Evolutionary conservation across 2,797 vertebrate species (phyloP).

Genomic region (Lerista edwardsae): DNA sequence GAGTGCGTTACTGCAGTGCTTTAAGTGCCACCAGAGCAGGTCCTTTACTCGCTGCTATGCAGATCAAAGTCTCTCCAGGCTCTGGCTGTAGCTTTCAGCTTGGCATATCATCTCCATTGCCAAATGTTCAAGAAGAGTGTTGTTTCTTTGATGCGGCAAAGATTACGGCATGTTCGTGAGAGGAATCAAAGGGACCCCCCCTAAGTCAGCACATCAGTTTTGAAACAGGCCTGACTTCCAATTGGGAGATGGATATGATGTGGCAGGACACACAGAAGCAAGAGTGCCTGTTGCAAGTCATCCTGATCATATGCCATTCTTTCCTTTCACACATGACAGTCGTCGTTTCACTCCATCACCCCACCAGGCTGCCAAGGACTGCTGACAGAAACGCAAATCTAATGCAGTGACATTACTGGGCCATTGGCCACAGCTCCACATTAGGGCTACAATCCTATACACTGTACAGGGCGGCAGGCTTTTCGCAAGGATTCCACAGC

Average conservation of each 20-base stretch:
- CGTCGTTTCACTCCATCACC: conserved; percentile 43
- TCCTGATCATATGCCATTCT: conserved; percentile 28
- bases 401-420: too few species aligned
- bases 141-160: conserved; percentile 51
- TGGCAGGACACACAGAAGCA: conserved; percentile 32
- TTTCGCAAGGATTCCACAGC: too few species aligned
- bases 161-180: conserved; percentile 51
- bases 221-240: conserved; percentile 6
- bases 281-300: conserved; percentile 21
- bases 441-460: too few species aligned
- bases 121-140: conserved; percentile 47
- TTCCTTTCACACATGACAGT: conserved; percentile 50
- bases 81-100: conserved; percentile 33
- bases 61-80: not conserved
- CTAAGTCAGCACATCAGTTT: conserved; percentile 50
- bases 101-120: conserved; percentile 39
- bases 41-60: conserved; percentile 9
- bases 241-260: conserved; percentile 43
- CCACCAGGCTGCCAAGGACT: conserved; percentile 33
- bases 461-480: too few species aligned
- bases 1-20: conserved; percentile 9
- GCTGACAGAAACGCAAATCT: conserved; percentile 47
- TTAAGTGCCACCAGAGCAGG: conserved; percentile 41
- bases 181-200: conserved; percentile 40
- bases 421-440: too few species aligned